Evolutionary conservation across 2,113 vertebrate species (phyloP).

Genomic region (Dasypus novemcinctus): DNA sequence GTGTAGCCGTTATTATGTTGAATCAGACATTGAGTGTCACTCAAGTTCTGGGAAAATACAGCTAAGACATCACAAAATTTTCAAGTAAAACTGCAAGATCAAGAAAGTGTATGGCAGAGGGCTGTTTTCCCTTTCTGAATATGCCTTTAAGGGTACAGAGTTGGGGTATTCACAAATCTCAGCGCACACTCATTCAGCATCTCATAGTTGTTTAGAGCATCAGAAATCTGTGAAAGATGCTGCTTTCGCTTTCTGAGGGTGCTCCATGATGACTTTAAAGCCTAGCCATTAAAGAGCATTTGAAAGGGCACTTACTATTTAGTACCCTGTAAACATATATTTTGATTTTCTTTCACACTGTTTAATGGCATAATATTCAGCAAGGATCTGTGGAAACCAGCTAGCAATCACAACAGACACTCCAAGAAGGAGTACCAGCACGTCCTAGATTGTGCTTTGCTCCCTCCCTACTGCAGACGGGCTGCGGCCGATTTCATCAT

Average conservation of each 20-base stretch:
- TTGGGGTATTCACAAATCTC: neutral
- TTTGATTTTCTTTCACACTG: slow-evolving; percentile 85
- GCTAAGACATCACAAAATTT: slow-evolving; percentile 60
- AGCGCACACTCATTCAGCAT: neutral
- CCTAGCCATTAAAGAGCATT: slow-evolving; percentile 83
- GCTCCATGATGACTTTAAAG: slow-evolving; percentile 80
- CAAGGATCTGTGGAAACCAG: slow-evolving; percentile 80
- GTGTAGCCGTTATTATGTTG: slow-evolving; percentile 23
- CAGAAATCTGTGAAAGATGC: slow-evolving; percentile 77
- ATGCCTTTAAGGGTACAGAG: slow-evolving; percentile 19
- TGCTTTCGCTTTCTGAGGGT: slow-evolving; percentile 79
- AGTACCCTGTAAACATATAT: slow-evolving; percentile 84
- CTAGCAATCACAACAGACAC: slow-evolving; percentile 83
- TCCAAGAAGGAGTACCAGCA: slow-evolving; percentile 76
- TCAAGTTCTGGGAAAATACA: slow-evolving; percentile 71
- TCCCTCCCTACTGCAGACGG: slow-evolving; percentile 65
- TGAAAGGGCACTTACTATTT: slow-evolving; percentile 85
- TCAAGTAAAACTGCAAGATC: slow-evolving; percentile 54
- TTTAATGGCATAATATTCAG: slow-evolving; percentile 85
- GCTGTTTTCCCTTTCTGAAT: slow-evolving; percentile 15
- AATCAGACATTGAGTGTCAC: slow-evolving; percentile 74
- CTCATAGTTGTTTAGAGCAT: slow-evolving; percentile 63
- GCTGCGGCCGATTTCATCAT: slow-evolving; percentile 73
- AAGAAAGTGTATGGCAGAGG: neutral
- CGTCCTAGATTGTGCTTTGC: slow-evolving; percentile 73